A percentile compares a stretch with the other conserved stretches of the same genome.
phyloP scores from a whole-genome alignment of 2,888 invertebrate species.

The Bedellia somnulentella region DNA sequence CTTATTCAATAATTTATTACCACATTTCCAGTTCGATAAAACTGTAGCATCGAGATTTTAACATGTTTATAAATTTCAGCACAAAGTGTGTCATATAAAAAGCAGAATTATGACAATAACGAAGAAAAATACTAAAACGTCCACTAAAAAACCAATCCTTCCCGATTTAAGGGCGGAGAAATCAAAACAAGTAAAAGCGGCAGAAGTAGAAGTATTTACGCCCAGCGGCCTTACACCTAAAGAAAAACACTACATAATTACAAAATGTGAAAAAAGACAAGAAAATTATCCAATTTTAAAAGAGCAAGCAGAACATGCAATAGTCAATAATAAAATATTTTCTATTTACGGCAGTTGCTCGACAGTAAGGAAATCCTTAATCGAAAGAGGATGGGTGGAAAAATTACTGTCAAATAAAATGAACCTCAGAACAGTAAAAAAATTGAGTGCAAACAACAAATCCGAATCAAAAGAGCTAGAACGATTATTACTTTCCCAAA shows the following conservation, averaged over 20 bases:
- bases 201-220: too few species aligned
- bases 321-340: constrained; percentile 54
- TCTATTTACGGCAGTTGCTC: constrained; percentile 53
- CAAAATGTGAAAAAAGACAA: constrained; percentile 27
- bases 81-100: too few species aligned
- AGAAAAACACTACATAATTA: constrained; percentile 34
- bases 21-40: too few species aligned
- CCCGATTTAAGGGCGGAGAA: too few species aligned
- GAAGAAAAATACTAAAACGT: too few species aligned
- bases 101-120: too few species aligned
- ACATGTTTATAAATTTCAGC: too few species aligned
- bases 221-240: constrained; percentile 28
- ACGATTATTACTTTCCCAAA: constrained; percentile 35
- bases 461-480: constrained; percentile 30
- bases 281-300: constrained; percentile 31
- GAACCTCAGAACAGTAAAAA: constrained; percentile 34
- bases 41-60: too few species aligned
- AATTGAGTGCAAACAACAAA: constrained; percentile 20
- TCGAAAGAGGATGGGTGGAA: constrained; percentile 73
- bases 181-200: too few species aligned
- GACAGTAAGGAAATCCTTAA: constrained; percentile 59
- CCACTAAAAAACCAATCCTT: too few species aligned
- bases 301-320: constrained; percentile 45
- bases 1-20: too few species aligned
- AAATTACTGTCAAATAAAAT: constrained; percentile 53